Evolutionary conservation across 2,113 vertebrate species (phyloP).

Genomic region (Marmota flaviventris): DNA sequence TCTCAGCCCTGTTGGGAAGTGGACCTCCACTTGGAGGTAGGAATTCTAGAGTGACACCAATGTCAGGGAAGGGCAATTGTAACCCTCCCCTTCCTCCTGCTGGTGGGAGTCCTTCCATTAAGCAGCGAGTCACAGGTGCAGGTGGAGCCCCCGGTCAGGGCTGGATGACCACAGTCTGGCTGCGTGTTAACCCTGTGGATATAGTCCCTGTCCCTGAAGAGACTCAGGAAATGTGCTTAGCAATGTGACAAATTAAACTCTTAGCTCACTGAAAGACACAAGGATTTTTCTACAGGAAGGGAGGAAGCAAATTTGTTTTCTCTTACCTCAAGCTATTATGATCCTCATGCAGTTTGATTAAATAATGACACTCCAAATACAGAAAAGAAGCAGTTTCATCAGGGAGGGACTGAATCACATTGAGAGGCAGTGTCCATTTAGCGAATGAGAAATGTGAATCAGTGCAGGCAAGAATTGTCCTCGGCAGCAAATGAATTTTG

Average conservation of each 20-base stretch:
- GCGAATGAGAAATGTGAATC: conserved; percentile 50
- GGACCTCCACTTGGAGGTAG: neutral
- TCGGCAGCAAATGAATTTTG: neutral
- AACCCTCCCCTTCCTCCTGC: neutral
- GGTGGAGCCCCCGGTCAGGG: neutral
- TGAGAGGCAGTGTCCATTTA: conserved; percentile 49
- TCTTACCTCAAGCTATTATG: conserved; percentile 59
- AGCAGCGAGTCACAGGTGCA: fast-evolving
- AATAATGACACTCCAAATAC: conserved; percentile 67
- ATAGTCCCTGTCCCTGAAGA: conserved; percentile 73
- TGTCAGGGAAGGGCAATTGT: fast-evolving
- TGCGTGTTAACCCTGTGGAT: conserved; percentile 67
- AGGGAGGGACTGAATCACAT: conserved; percentile 67
- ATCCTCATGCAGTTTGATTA: conserved; percentile 78
- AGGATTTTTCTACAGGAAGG: conserved; percentile 80
- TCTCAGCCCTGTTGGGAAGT: neutral
- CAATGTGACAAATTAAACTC: conserved; percentile 81
- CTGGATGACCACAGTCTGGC: conserved; percentile 47
- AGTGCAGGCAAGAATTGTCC: conserved; percentile 44
- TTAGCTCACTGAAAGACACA: conserved; percentile 69
- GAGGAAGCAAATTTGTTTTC: conserved; percentile 59
- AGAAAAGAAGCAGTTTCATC: conserved; percentile 69
- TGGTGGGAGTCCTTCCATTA: neutral
- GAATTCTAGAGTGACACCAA: neutral
- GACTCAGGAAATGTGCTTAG: conserved; percentile 81